Percentiles rank a stretch among this genome's conserved stretches.
Evolutionary conservation across 2,797 vertebrate species (phyloP).

Genomic region (Microctenopoma steveboyesi): DNA sequence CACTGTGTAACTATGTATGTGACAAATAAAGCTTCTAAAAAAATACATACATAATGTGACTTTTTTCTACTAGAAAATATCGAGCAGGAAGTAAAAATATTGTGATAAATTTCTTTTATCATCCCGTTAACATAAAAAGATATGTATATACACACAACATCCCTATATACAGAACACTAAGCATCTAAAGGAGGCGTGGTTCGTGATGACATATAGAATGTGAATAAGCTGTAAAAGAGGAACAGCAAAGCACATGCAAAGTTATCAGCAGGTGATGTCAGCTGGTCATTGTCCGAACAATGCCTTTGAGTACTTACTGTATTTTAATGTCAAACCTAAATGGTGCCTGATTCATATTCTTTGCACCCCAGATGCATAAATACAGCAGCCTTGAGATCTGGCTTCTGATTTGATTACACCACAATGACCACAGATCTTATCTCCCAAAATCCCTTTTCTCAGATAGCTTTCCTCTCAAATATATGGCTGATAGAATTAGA

Average conservation of each 20-base stretch:
- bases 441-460: constrained; percentile 5
- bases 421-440: constrained; percentile 9
- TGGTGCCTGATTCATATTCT: neutral
- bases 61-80: constrained; percentile 24
- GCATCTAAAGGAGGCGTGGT: too few relatives aligned
- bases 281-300: constrained; percentile 27
- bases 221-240: too few relatives aligned
- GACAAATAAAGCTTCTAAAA: too few relatives aligned
- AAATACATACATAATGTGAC: neutral
- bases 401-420: constrained; percentile 7
- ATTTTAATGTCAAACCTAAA: constrained; percentile 22
- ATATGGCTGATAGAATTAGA: neutral
- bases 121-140: too few relatives aligned
- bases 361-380: constrained; percentile 1
- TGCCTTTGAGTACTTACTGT: constrained; percentile 27
- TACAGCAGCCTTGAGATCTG: neutral
- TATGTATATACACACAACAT: too few relatives aligned
- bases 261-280: constrained; percentile 26
- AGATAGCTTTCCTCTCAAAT: constrained; percentile 7
- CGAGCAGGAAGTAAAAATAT: constrained; percentile 1
- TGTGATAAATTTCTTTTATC: neutral
- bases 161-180: too few relatives aligned
- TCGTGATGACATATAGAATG: too few relatives aligned
- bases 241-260: too few relatives aligned
- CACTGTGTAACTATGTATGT: too few relatives aligned